These are phyloP conservation scores for Agonopterix subpropinquella DNA, from an alignment of 2,888 invertebrate species.

Conservation along the genomic window DNA sequence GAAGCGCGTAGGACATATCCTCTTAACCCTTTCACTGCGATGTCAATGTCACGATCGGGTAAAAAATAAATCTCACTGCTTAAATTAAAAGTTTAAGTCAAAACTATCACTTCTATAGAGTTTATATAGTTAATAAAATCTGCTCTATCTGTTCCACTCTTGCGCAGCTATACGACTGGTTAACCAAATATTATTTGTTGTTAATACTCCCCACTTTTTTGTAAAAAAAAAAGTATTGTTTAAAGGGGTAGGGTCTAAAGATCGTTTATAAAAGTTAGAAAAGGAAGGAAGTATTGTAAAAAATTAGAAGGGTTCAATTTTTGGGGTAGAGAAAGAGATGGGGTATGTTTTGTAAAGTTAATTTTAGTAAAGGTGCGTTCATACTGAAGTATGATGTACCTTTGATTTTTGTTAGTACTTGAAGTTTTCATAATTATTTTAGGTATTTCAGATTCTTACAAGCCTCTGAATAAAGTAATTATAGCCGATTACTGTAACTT, in stretches of 20 bases:
- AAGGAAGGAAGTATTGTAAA: conserved; percentile 22
- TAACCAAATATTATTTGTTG: conserved; percentile 8
- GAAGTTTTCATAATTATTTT: too few relatives aligned
- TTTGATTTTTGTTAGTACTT: too few relatives aligned
- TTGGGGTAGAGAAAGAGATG: conserved; percentile 21
- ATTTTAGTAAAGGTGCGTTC: conserved; percentile 11
- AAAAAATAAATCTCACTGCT: too few relatives aligned
- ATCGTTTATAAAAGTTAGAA: conserved; percentile 14
- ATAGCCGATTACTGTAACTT: too few relatives aligned
- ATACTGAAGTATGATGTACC: conserved; percentile 5
- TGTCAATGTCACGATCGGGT: too few relatives aligned
- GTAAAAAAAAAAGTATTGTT: conserved; percentile 21
- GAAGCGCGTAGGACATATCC: too few relatives aligned
- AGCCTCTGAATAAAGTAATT: too few relatives aligned
- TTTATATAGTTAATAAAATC: too few relatives aligned
- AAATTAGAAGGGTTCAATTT: conserved; percentile 11
- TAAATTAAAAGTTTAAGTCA: too few relatives aligned
- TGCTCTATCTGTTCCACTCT: conserved; percentile 15
- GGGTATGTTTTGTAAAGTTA: conserved; percentile 10
- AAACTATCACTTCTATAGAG: too few relatives aligned
- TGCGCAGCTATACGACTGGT: conserved; percentile 24
- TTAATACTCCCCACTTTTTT: conserved; percentile 24
- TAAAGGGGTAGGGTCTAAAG: conserved; percentile 33
- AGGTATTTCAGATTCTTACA: too few relatives aligned
- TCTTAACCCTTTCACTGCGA: too few relatives aligned